phyloP scores from a whole-genome alignment of 2,797 vertebrate species.

The Acrossocheilus wenchowensis region DNA sequence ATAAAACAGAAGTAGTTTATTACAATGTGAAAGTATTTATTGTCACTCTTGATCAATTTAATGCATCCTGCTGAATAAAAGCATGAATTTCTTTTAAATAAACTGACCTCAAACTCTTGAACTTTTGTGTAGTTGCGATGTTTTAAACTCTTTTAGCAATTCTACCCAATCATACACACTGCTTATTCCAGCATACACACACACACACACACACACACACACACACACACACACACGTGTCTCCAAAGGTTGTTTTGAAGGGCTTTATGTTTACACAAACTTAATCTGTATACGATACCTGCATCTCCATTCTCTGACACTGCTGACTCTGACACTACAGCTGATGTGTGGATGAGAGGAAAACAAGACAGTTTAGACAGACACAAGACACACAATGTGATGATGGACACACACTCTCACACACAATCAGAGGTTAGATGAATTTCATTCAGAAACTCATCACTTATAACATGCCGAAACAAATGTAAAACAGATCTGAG shows the following conservation, averaged over 20 bases:
- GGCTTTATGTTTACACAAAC: background rate
- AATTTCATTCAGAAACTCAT: constrained; percentile 23
- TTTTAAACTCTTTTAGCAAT: background rate
- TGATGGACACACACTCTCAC: constrained; percentile 11
- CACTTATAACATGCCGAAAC: background rate
- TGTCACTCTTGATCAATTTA: background rate
- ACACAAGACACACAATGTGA: constrained; percentile 3
- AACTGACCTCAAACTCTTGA: background rate
- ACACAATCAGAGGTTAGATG: constrained; percentile 18
- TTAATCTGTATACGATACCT: constrained; percentile 56
- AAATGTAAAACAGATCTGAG: background rate
- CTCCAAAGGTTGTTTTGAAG: background rate
- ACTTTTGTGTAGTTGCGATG: background rate
- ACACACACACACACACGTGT: background rate
- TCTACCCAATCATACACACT: background rate
- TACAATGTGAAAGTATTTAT: background rate
- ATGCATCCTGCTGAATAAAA: no score
- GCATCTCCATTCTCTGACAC: constrained; percentile 59
- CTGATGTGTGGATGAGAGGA: constrained; percentile 24
- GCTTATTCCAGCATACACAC: background rate
- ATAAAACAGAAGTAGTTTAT: background rate
- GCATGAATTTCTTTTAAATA: background rate
- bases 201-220: constrained; percentile 11
- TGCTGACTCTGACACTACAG: constrained; percentile 52
- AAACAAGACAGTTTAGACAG: constrained; percentile 30